A percentile compares a stretch with the other conserved stretches of the same genome.
phyloP scores from a whole-genome alignment of 2,113 vertebrate genomes.

The Lepidothrix coronata region DNA sequence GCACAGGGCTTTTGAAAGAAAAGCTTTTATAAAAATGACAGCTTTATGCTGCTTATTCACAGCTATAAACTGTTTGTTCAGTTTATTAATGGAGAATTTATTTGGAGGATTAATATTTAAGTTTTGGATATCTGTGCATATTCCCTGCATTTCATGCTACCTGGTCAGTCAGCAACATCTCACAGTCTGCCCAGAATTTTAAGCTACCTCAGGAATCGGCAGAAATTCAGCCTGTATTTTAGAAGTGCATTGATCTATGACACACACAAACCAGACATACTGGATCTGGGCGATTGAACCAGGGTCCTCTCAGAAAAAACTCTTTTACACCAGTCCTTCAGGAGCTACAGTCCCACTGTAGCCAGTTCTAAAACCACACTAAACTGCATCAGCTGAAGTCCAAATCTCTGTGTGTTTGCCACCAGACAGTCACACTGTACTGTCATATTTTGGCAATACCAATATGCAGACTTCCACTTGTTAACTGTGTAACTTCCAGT shows the following conservation, averaged over 20 bases:
- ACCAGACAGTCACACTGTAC: background rate
- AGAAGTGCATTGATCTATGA: background rate
- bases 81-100: background rate
- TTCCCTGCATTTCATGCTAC: background rate
- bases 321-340: fast-evolving
- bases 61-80: background rate
- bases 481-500: background rate
- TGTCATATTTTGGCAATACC: background rate
- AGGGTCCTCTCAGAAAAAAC: background rate
- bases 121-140: background rate
- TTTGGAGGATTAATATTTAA: background rate
- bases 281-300: background rate
- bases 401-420: background rate
- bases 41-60: background rate
- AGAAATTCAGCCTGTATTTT: background rate
- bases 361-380: background rate
- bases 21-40: background rate
- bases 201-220: background rate
- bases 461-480: background rate
- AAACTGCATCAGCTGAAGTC: background rate
- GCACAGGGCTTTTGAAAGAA: background rate
- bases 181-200: background rate
- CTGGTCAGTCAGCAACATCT: background rate
- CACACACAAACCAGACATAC: background rate
- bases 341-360: background rate